Evolutionary conservation across 2,888 invertebrate genomes (phyloP), one percentile per base, ranked within the genome.

Genomic region (Lepidonotus clava): DNA sequence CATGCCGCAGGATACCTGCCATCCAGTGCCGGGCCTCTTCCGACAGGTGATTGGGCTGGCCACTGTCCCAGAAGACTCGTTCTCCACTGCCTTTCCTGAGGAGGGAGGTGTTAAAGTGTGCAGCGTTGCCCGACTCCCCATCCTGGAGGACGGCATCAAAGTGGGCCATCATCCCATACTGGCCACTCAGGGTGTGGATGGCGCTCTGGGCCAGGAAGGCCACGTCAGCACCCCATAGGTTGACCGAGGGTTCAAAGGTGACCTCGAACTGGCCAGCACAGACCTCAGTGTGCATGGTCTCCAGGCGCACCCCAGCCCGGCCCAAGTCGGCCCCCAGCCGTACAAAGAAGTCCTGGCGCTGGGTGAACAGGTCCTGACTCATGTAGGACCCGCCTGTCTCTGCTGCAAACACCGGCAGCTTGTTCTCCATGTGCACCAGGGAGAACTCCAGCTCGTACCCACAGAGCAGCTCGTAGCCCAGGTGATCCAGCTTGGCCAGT

Each of bases 31-130:
- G 38, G 14, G 77, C 84, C 6, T 87, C 18, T 1, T 38, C 71
- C 0, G 89, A 89, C 77, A 90, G 38, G 14, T 66, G 36, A 14
- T 88, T 56, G 1, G 56, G 46, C 21, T 56, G 46, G 0, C 28
- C 18, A 18, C 77, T n/a, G 40, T 88, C 89, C 53, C 40, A 51
- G 46, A 90, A 88, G 18, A 83, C 86, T n/a, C n/a, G 53, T 87
- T 89, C 8, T 71, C 40, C 34, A 87, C 56, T 24, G 18, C 51
- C 61, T 5, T 28, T 76, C 5, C 66, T 28, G 18, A 41, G 24
- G 40, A 90, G 87, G 14, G 90, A 90, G 41, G 87, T 87, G 87
- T 90, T 90, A 85, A 86, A 88, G 84, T 90, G 90, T 6, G 87
- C 66, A 11, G 85, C 88, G 84, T 87, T 89, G 8, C 84, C 80